phyloP scores from a whole-genome alignment of 2,888 invertebrate species.

The Chrysina gloriosa region DNA sequence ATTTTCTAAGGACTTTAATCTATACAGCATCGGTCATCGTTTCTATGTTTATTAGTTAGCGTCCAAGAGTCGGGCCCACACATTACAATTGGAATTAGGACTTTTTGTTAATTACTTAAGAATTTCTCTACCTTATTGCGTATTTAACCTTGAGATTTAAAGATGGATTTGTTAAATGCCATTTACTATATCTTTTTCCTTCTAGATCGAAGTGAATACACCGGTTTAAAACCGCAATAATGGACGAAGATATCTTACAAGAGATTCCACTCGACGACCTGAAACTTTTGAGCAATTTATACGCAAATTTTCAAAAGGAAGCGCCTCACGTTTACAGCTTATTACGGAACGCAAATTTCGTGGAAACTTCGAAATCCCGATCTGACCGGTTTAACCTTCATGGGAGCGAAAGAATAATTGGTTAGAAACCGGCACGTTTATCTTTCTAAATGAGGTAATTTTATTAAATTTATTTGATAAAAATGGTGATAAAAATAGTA shows the following conservation, averaged over 20 bases:
- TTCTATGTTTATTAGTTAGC: no score
- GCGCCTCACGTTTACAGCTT: constrained; percentile 15
- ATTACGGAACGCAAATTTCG: not conserved
- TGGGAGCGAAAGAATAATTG: constrained; percentile 3
- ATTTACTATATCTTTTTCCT: no score
- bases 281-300: not conserved
- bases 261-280: constrained; percentile 12
- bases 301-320: not conserved
- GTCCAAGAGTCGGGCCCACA: no score
- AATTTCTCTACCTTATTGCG: no score
- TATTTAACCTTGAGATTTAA: no score
- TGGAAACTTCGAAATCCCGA: constrained; percentile 1
- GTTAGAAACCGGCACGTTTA: constrained; percentile 11
- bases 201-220: no score
- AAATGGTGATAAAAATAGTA: not conserved
- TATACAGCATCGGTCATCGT: no score
- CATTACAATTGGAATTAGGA: no score
- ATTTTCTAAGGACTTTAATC: no score
- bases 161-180: no score
- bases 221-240: no score
- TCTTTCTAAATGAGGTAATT: constrained; percentile 18
- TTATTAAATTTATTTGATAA: not conserved
- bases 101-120: no score
- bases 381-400: not conserved
- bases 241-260: not conserved